A percentile compares a stretch with the other conserved stretches of the same genome.
Conservation (phyloP, 2,888 invertebrate genomes). For the Atethmia centrago region DNA sequence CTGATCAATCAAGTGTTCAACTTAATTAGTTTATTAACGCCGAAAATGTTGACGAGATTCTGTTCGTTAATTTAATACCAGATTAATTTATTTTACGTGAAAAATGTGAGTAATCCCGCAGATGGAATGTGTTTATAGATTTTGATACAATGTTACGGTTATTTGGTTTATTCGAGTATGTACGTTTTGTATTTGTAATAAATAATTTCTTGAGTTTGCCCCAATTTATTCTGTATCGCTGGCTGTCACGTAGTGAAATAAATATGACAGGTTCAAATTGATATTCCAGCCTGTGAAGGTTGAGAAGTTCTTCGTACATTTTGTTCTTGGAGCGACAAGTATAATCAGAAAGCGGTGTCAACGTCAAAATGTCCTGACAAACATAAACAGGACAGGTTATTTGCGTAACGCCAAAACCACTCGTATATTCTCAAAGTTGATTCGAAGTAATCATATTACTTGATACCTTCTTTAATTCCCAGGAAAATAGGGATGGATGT, state of each 20-base stretch:
- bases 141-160: not conserved
- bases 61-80: slow-evolving; percentile 48
- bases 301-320: slow-evolving; percentile 35
- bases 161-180: slow-evolving; percentile 8
- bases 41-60: slow-evolving; percentile 44
- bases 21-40: slow-evolving; percentile 68
- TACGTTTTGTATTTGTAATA: slow-evolving; percentile 9
- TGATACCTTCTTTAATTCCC: slow-evolving; percentile 14
- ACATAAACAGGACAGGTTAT: slow-evolving; percentile 46
- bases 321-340: slow-evolving; percentile 31
- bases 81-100: slow-evolving; percentile 50
- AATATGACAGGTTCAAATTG: slow-evolving; percentile 41
- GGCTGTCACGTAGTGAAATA: slow-evolving; percentile 36
- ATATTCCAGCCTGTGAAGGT: slow-evolving; percentile 35
- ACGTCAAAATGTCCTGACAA: slow-evolving; percentile 41
- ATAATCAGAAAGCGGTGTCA: slow-evolving; percentile 48
- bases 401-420: slow-evolving; percentile 23
- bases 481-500: not conserved
- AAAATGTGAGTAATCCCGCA: slow-evolving; percentile 40
- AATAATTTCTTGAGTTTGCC: slow-evolving; percentile 21
- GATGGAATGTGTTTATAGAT: slow-evolving; percentile 11
- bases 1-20: slow-evolving; percentile 68
- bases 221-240: slow-evolving; percentile 36
- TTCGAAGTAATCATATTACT: slow-evolving; percentile 32
- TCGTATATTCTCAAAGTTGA: slow-evolving; percentile 24